Evolutionary conservation across 2,888 invertebrate species (phyloP).

Genomic region (Entomobrya proxima): DNA sequence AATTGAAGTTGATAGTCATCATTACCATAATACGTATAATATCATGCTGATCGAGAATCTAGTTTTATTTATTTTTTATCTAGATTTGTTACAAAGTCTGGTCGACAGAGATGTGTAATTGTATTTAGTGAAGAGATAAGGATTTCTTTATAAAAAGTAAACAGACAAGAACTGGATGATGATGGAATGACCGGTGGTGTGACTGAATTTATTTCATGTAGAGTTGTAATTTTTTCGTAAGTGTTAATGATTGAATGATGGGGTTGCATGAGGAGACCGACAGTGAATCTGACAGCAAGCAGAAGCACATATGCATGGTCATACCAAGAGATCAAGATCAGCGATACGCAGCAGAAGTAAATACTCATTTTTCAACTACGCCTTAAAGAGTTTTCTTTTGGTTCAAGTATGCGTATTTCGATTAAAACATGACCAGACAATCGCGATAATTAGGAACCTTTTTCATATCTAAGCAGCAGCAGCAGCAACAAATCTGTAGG

Average conservation of each 20-base stretch:
- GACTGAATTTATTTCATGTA: conserved; percentile 63
- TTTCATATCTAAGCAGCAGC: conserved; percentile 38
- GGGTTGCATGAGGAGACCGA: conserved; percentile 53
- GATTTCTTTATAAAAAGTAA: conserved; percentile 24
- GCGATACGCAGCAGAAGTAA: not conserved
- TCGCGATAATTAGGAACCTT: conserved; percentile 62
- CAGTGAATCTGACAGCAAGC: conserved; percentile 44
- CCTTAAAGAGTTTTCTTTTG: conserved; percentile 20
- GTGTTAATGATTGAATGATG: conserved; percentile 65
- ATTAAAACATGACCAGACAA: conserved; percentile 68
- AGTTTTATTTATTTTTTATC: conserved; percentile 59
- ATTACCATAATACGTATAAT: conserved; percentile 43
- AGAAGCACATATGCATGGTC: not conserved
- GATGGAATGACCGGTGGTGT: conserved; percentile 30
- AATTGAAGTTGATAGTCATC: conserved; percentile 59
- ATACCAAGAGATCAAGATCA: not conserved
- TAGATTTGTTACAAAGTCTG: conserved; percentile 2
- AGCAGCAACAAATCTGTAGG: not conserved
- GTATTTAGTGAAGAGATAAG: not conserved
- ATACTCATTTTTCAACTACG: not conserved
- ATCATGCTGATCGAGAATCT: conserved; percentile 4
- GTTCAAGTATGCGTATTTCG: conserved; percentile 17
- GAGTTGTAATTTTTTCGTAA: conserved; percentile 58
- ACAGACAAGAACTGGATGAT: conserved; percentile 38
- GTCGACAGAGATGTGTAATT: not conserved